Evolutionary conservation across 2,113 vertebrate species (phyloP), one percentile per base, ranked within the genome.

Genomic region (Theristicus caerulescens): DNA sequence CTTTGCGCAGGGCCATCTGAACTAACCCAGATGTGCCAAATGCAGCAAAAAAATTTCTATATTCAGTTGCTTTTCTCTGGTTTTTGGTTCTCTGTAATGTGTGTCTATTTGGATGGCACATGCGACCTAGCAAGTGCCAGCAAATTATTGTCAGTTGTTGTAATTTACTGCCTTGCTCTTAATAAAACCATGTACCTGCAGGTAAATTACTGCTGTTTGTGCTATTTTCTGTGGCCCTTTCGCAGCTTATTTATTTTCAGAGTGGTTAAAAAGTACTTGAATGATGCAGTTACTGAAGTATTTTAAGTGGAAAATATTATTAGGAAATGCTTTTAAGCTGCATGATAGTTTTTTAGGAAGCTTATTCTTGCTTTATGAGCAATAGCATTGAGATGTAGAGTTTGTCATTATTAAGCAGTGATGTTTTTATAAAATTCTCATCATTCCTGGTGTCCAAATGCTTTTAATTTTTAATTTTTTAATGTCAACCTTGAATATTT

Each of bases 311-410:
- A 18, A 88, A 64, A 95, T 93, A 70, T 16, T 62, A 87, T 27
- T 94, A 58, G 71, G 84, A 76, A 96, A 85, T 85, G 34, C 64
- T 81, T 93, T 94, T 65, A 82, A 91, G 88, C 94, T 97, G 78
- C 58, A 21, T 55, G 62, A 3, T 76, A 27, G 29, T 51, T 91
- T 82, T 91, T 73, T 82, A 71, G 82, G 78, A 59, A 83, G 55
- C 55, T 83, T 94, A 22, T 91, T 87, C 71, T 79, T 93, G 40
- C 85, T 91, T 77, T 77, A 57, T 94, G 83, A 94, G 86, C 78
- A 90, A 90, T 66, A 86, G 10, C 66, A 52, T 59, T 85, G 74
- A 88, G 32, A 80, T 93, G 86, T 70, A 31, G 57, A 72, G 67
- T 80, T 87, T 88, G 86, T 81, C 38, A 67, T 90, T 77, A 38